These are phyloP conservation scores for Ageneiosus marmoratus DNA, from an alignment of 2,113 vertebrate species.

Conservation along the genomic window DNA sequence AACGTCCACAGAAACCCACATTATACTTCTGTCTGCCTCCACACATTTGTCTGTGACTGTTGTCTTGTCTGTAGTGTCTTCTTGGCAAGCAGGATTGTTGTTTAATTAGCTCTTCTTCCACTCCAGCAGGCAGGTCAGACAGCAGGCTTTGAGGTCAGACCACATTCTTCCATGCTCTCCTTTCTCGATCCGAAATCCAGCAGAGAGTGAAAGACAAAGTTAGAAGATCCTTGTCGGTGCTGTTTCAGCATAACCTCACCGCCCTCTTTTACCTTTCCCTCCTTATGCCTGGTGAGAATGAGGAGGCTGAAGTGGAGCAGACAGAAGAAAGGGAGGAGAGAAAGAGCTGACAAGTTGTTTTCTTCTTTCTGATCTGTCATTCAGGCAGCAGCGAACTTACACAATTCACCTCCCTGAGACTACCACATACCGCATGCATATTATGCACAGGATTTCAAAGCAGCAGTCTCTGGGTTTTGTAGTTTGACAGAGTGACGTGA, in stretches of 20 bases:
- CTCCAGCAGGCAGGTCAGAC: constrained; percentile 24
- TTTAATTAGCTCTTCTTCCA: constrained; percentile 41
- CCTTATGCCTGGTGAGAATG: constrained; percentile 9
- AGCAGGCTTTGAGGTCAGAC: constrained; percentile 1
- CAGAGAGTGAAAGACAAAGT: constrained; percentile 21
- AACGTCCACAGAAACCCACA: constrained; percentile 1
- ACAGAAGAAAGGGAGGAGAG: not conserved
- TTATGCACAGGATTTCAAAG: constrained; percentile 1
- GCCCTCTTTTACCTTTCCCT: constrained; percentile 1
- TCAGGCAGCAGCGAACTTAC: constrained; percentile 25
- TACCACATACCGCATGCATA: not conserved
- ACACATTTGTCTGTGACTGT: not conserved
- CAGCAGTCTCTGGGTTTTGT: not conserved
- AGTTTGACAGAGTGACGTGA: not conserved
- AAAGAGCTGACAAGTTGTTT: constrained; percentile 30
- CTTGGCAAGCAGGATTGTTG: constrained; percentile 21
- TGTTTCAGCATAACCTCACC: constrained; percentile 48
- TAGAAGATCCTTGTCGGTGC: constrained; percentile 17
- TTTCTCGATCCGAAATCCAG: constrained; percentile 5
- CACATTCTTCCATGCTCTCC: not conserved
- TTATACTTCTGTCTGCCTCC: not conserved
- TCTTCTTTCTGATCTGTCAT: constrained; percentile 29
- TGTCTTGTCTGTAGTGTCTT: not conserved
- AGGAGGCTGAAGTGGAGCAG: constrained; percentile 8
- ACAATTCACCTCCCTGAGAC: constrained; percentile 16